Evolutionary conservation across 2,888 invertebrate species (phyloP).

Genomic region (Carabus problematicus): DNA sequence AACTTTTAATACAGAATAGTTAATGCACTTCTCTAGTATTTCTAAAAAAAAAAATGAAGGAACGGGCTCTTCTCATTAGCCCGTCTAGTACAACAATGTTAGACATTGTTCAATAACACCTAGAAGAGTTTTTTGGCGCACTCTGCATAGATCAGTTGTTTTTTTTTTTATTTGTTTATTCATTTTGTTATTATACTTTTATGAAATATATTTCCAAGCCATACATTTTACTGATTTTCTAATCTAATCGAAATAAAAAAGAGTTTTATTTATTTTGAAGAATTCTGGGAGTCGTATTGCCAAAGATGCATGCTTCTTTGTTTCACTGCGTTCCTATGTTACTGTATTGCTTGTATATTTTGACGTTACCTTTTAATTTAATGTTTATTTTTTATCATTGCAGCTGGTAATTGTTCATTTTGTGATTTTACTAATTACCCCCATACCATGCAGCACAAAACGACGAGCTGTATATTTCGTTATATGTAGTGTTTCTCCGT

Average conservation of each 20-base stretch:
- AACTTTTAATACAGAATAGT: no score
- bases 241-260: background rate
- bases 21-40: no score
- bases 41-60: no score
- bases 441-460: background rate
- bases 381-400: constrained; percentile 1
- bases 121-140: no score
- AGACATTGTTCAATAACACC: no score
- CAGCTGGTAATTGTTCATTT: background rate
- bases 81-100: no score
- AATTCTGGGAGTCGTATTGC: constrained; percentile 23
- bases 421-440: background rate
- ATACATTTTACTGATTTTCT: constrained; percentile 11
- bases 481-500: constrained; percentile 9
- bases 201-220: background rate
- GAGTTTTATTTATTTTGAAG: background rate
- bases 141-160: no score
- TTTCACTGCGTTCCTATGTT: background rate
- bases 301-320: constrained; percentile 8
- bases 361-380: background rate
- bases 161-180: background rate
- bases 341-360: constrained; percentile 1
- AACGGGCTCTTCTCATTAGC: no score
- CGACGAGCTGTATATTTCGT: constrained; percentile 10
- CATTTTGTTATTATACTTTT: constrained; percentile 7